Conservation (phyloP, 2,797 vertebrate genomes). For the Leptoclinus maculatus region DNA sequence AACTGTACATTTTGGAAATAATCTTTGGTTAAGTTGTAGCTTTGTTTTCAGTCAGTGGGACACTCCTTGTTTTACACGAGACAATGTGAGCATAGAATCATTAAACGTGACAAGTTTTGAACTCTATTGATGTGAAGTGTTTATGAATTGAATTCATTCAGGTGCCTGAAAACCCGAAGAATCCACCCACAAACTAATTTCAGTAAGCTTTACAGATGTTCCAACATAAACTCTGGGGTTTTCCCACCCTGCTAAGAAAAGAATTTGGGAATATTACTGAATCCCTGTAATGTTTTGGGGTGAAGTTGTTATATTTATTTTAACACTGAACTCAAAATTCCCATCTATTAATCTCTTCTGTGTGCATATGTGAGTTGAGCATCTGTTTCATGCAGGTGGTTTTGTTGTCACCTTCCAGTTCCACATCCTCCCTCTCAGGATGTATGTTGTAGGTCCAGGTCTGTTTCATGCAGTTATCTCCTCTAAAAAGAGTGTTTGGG, state of each 20-base stretch:
- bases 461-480: constrained; percentile 49
- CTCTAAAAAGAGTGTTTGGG: constrained; percentile 31
- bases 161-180: background rate
- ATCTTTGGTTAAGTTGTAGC: background rate
- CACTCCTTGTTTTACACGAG: background rate
- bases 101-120: background rate
- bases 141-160: background rate
- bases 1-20: background rate
- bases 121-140: background rate
- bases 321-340: background rate
- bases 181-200: background rate
- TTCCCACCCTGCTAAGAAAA: constrained; percentile 8
- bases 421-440: constrained; percentile 58
- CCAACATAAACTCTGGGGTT: constrained; percentile 4
- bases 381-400: background rate
- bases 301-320: background rate
- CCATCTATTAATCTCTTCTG: background rate
- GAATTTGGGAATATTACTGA: constrained; percentile 1
- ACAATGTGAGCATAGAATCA: background rate
- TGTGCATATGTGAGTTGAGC: background rate
- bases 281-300: background rate
- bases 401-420: constrained; percentile 58
- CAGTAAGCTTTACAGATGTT: background rate
- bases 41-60: background rate
- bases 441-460: constrained; percentile 64